Evolutionary conservation across 2,888 invertebrate genomes (phyloP).

Genomic region (Cataglyphis cursor): DNA sequence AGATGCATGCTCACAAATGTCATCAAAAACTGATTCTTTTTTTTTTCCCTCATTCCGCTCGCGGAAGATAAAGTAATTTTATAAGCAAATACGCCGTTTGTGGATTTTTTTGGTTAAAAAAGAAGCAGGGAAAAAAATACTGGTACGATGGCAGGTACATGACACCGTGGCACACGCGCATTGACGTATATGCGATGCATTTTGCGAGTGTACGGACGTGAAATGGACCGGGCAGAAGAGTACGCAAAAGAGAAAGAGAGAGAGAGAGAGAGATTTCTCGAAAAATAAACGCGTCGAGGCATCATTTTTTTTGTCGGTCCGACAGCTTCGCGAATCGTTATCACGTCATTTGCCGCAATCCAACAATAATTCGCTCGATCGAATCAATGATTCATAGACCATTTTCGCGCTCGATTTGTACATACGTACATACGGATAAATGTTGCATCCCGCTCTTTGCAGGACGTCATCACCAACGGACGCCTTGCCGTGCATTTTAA

Average conservation of each 20-base stretch:
- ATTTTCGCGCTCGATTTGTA: constrained; percentile 37
- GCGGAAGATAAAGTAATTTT: constrained; percentile 61
- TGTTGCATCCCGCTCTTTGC: background rate
- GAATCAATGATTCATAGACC: constrained; percentile 60
- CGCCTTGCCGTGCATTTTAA: constrained; percentile 56
- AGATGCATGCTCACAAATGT: constrained; percentile 29
- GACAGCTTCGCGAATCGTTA: constrained; percentile 62
- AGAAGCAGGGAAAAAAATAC: constrained; percentile 18
- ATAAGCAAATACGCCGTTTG: constrained; percentile 61
- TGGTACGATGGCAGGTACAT: constrained; percentile 43
- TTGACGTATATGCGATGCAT: constrained; percentile 53
- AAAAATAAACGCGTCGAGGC: constrained; percentile 39
- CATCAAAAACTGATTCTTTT: constrained; percentile 45
- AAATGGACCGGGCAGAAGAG: constrained; percentile 56
- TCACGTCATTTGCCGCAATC: constrained; percentile 61
- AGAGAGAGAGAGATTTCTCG: constrained; percentile 43
- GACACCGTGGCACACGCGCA: constrained; percentile 50
- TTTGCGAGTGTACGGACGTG: constrained; percentile 51
- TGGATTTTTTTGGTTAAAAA: constrained; percentile 56
- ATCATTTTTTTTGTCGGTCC: constrained; percentile 40
- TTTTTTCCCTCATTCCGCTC: background rate
- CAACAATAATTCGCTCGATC: constrained; percentile 62
- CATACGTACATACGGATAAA: background rate
- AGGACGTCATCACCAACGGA: constrained; percentile 25
- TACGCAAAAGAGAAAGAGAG: background rate